A percentile compares a stretch with the other conserved stretches of the same genome.
Evolutionary conservation across 2,888 invertebrate species (phyloP).

Genomic region (Malachius bipustulatus): DNA sequence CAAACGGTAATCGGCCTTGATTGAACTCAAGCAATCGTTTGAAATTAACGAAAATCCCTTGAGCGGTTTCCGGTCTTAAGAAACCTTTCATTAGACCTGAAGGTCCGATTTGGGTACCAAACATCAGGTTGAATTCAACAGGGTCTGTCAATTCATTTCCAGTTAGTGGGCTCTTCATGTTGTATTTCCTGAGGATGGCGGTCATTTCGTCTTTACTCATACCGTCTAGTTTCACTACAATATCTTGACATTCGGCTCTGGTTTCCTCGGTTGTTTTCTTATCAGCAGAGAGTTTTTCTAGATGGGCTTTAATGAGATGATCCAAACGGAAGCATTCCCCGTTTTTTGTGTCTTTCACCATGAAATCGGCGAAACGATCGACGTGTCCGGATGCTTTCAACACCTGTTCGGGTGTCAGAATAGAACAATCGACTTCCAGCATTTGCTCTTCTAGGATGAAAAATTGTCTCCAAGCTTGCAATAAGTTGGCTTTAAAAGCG

Average conservation of each 20-base stretch:
- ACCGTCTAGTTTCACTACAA: slow-evolving; percentile 77
- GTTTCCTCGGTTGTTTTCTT: slow-evolving; percentile 65
- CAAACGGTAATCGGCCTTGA: slow-evolving; percentile 91
- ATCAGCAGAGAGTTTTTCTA: slow-evolving; percentile 75
- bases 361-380: slow-evolving; percentile 95
- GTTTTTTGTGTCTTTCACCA: slow-evolving; percentile 93
- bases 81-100: slow-evolving; percentile 90
- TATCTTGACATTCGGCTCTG: slow-evolving; percentile 64
- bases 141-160: slow-evolving; percentile 92
- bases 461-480: slow-evolving; percentile 87
- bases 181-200: slow-evolving; percentile 68
- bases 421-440: slow-evolving; percentile 97
- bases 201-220: slow-evolving; percentile 86
- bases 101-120: slow-evolving; percentile 95
- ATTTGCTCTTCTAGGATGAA: slow-evolving; percentile 97
- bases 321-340: slow-evolving; percentile 98
- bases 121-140: slow-evolving; percentile 98
- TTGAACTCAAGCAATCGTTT: slow-evolving; percentile 95
- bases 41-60: slow-evolving; percentile 99
- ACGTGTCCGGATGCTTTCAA: slow-evolving; percentile 99
- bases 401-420: slow-evolving; percentile 93
- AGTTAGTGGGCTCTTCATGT: slow-evolving; percentile 91
- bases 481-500: slow-evolving; percentile 89
- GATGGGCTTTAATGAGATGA: slow-evolving; percentile 89
- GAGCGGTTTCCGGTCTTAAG: slow-evolving; percentile 96